Base-by-base conservation (phyloP, 1,140 invertebrate species). In the Lasaia peninsularis region DNA sequence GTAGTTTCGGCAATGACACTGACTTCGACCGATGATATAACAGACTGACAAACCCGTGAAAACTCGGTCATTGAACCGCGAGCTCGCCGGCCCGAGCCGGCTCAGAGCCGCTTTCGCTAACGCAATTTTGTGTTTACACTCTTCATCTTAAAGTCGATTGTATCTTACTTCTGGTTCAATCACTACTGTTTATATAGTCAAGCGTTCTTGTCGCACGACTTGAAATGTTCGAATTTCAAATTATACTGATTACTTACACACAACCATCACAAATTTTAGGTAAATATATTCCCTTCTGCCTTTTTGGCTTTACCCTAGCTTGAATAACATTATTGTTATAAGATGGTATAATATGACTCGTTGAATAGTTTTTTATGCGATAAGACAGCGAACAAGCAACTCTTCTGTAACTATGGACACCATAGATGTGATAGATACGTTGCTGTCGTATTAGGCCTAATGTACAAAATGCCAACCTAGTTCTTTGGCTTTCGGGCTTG, bases 1-100 rank as follows among this genome's bases (percentile, higher is more conserved):
- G 71, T 71, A 69, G 76, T 83, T 90, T 90, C 82, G 89, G 87
- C 89, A 90, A 88, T 90, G 88, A 90, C 88, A 89, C 85, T 88
- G 85, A 89, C 80, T 83, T 74, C 78, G 73, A 75, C 67, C 85
- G 87, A 80, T 90, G 89, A 90, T 89, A 89, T 90, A 90, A 90
- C 86, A 81, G 84, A 86, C 84, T 88, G 87, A 88, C 89, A 89
- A 89, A 90, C 87, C 79, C 85, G 81, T 84, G 85, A 88, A 90
- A 89, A 89, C 71, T 89, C 89, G 88, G 89, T 87, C 88, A 84
- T 89, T 88, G 86, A 89, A 84, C 89, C 78, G 75, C 73, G 67
- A 72, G 76, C 71, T 73, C 67, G 75, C 58, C 35, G 58, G 56
- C 71, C 71, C 67, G 62, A 65, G 20, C 53, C 56, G 32, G 53